These are phyloP conservation scores for Notarius quadriscutis DNA, from an alignment of 2,113 vertebrate genomes.

Conservation along the genomic window DNA sequence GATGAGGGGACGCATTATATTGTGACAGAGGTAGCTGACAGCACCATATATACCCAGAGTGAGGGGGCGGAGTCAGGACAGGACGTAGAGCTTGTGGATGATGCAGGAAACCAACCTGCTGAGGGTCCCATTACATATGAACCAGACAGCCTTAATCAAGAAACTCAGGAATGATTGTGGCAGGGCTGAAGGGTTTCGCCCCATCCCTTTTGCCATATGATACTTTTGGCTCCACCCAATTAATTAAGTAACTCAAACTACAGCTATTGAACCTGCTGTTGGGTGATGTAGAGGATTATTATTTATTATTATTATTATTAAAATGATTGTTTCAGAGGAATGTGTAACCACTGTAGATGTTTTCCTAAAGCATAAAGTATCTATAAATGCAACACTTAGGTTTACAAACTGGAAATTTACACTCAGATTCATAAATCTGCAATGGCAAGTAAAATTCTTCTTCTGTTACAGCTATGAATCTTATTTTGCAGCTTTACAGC, in stretches of 20 bases:
- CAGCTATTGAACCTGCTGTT: not conserved
- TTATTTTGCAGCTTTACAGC: not conserved
- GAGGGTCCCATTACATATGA: conserved; percentile 13
- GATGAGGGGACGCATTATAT: conserved; percentile 96
- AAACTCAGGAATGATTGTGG: conserved; percentile 33
- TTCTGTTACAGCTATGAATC: not conserved
- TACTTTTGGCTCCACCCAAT: conserved; percentile 10
- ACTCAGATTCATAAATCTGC: not conserved
- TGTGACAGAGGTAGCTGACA: conserved; percentile 87
- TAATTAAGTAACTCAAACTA: not conserved
- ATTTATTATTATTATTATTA: not conserved
- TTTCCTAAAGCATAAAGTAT: not conserved
- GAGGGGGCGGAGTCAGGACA: conserved; percentile 63
- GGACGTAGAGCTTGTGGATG: conserved; percentile 42
- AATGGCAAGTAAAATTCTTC: not conserved
- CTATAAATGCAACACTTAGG: not conserved
- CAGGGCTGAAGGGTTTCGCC: not conserved
- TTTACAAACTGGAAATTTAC: not conserved
- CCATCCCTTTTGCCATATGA: not conserved
- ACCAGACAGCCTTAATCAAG: conserved; percentile 51
- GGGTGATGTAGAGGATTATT: not conserved
- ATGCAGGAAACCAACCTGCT: not conserved
- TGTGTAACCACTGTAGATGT: not conserved
- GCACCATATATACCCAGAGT: conserved; percentile 72
- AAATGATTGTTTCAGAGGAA: not conserved